These are phyloP conservation scores for Hydrozoanthus gracilis DNA, from an alignment of 92 coral and sea anemone genomes.

Conservation along the genomic window DNA sequence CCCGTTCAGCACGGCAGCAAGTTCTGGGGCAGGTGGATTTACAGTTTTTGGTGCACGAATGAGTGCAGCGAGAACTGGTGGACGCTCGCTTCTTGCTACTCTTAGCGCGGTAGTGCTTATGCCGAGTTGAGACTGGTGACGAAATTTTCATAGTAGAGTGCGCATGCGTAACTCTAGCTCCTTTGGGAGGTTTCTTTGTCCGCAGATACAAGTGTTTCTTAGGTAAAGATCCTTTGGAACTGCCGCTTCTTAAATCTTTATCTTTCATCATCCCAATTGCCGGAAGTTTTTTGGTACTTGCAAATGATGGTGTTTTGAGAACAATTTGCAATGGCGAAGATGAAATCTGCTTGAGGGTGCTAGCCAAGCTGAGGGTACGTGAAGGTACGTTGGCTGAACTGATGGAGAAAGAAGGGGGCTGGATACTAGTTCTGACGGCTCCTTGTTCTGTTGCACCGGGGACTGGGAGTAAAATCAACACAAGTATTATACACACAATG, in stretches of 20 bases:
- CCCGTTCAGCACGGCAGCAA: not conserved
- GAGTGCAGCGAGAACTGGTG: not conserved
- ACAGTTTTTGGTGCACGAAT: not conserved
- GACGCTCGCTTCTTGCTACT: not conserved
- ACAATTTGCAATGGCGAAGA: not conserved
- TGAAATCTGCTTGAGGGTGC: conserved; percentile 15
- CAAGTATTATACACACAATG: not conserved
- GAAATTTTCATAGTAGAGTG: not conserved
- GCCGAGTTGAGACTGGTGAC: not conserved
- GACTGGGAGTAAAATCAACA: not conserved
- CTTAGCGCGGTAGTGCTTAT: not conserved
- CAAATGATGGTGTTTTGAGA: not conserved
- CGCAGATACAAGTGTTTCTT: not conserved
- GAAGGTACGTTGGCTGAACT: not conserved
- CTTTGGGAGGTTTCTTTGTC: not conserved
- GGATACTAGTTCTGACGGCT: not conserved
- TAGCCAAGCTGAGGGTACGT: not conserved
- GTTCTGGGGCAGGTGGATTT: conserved; percentile 17
- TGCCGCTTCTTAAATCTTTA: not conserved
- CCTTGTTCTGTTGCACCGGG: not conserved
- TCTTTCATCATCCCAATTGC: not conserved
- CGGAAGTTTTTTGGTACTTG: not conserved
- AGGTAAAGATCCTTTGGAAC: not conserved
- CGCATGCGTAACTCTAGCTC: not conserved
- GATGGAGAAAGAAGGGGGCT: not conserved